Conservation (phyloP, 2,888 invertebrate species). For the Tetrapedia diversipes region DNA sequence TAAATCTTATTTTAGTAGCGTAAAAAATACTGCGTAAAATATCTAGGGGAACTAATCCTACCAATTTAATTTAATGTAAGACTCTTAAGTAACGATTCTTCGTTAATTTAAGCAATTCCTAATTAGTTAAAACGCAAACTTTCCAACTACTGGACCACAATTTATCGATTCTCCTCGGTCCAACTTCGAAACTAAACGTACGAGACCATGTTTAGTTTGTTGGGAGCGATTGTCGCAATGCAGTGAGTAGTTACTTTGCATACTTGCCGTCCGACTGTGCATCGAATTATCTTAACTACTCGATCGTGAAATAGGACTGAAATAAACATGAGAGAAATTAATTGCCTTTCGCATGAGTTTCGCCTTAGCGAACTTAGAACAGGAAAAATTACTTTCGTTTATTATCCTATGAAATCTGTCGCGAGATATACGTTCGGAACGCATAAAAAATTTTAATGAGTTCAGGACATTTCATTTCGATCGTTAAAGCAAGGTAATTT, state of each 20-base stretch:
- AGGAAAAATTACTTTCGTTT: neutral
- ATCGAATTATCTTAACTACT: constrained; percentile 2
- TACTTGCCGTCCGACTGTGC: neutral
- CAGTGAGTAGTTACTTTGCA: constrained; percentile 18
- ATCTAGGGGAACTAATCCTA: neutral
- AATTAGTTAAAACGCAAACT: neutral
- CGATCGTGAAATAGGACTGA: constrained; percentile 6
- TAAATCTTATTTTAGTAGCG: too few species aligned
- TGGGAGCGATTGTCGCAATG: constrained; percentile 25
- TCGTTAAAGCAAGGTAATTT: neutral
- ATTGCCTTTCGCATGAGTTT: neutral
- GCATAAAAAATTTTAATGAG: neutral
- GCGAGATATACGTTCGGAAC: neutral
- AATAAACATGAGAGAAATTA: neutral
- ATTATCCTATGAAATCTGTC: neutral
- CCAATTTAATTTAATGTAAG: too few species aligned
- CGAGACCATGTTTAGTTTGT: constrained; percentile 12
- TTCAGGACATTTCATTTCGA: neutral
- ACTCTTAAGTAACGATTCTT: too few species aligned
- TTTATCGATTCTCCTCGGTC: neutral
- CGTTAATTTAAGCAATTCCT: too few species aligned
- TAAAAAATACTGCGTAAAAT: too few species aligned
- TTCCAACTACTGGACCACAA: neutral
- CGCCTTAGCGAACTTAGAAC: neutral
- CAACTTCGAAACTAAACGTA: constrained; percentile 5